Conservation (phyloP, 2,888 invertebrate genomes). For the Vesta saturnalis region DNA sequence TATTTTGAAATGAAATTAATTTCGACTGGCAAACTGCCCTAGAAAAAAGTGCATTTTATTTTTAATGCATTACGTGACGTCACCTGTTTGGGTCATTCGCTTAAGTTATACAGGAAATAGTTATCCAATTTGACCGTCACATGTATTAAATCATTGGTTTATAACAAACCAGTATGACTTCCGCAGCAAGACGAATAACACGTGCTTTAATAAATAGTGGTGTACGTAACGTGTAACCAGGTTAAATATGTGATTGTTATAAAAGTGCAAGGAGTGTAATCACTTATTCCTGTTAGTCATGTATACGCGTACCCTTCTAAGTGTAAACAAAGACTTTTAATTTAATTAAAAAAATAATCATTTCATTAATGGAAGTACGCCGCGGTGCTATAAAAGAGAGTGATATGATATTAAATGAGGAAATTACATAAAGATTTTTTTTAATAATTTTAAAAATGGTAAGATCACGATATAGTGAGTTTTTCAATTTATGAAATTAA, state of each 20-base stretch:
- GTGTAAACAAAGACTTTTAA: background rate
- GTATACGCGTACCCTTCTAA: background rate
- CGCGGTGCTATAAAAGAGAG: background rate
- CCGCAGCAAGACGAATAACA: slow-evolving; percentile 24
- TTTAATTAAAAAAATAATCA: slow-evolving; percentile 4
- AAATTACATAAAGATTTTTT: background rate
- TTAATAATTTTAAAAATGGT: background rate
- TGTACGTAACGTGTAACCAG: slow-evolving; percentile 1
- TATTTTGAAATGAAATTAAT: slow-evolving; percentile 4
- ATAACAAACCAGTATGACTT: slow-evolving; percentile 33
- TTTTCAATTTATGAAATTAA: background rate
- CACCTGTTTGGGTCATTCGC: slow-evolving; percentile 30
- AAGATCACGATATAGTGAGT: background rate
- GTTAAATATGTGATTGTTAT: background rate
- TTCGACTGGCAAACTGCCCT: background rate
- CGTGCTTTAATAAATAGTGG: slow-evolving; percentile 17
- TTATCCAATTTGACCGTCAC: slow-evolving; percentile 34
- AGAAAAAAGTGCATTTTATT: background rate
- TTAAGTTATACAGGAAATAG: slow-evolving; percentile 34
- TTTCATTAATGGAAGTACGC: background rate
- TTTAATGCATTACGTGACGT: slow-evolving; percentile 8
- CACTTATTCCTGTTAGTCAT: background rate
- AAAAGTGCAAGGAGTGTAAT: background rate
- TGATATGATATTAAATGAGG: background rate
- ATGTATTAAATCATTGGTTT: slow-evolving; percentile 28